Conservation (phyloP, 2,797 vertebrate species). For the Astyanax mexicanus region DNA sequence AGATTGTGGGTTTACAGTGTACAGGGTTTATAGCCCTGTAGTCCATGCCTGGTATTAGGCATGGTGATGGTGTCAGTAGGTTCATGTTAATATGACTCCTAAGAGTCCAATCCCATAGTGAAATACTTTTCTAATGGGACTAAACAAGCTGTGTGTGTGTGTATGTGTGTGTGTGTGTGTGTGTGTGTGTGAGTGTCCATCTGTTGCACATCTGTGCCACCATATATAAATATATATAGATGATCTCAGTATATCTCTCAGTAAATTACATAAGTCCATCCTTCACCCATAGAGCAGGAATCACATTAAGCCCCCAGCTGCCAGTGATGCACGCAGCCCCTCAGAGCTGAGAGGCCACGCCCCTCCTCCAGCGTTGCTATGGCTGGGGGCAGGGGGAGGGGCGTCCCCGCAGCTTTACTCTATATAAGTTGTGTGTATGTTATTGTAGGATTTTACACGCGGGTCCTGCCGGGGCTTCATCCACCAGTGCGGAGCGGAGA, state of each 20-base stretch:
- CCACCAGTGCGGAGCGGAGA: background rate
- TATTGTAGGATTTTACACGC: background rate
- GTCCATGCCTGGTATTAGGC: too few relatives aligned
- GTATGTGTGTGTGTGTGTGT: too few relatives aligned
- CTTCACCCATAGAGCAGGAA: background rate
- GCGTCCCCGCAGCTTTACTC: slow-evolving; percentile 38
- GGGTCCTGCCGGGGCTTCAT: background rate
- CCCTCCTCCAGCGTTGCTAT: slow-evolving; percentile 39
- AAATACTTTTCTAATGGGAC: too few relatives aligned
- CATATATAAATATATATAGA: too few relatives aligned
- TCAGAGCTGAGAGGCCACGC: slow-evolving; percentile 27
- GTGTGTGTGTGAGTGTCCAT: too few relatives aligned
- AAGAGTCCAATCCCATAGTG: too few relatives aligned
- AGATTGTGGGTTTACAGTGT: too few relatives aligned
- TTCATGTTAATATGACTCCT: too few relatives aligned
- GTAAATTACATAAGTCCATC: background rate
- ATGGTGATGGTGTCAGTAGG: too few relatives aligned
- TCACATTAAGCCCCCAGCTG: background rate
- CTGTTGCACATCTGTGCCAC: too few relatives aligned
- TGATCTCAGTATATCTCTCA: background rate
- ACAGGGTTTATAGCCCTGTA: too few relatives aligned
- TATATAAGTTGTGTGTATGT: slow-evolving; percentile 46
- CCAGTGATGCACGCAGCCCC: background rate
- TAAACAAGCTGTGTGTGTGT: too few relatives aligned
- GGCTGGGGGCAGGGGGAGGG: slow-evolving; percentile 25